Evolutionary conservation across 2,797 vertebrate species (phyloP).

Genomic region (Tenualosa thibaudeaui): DNA sequence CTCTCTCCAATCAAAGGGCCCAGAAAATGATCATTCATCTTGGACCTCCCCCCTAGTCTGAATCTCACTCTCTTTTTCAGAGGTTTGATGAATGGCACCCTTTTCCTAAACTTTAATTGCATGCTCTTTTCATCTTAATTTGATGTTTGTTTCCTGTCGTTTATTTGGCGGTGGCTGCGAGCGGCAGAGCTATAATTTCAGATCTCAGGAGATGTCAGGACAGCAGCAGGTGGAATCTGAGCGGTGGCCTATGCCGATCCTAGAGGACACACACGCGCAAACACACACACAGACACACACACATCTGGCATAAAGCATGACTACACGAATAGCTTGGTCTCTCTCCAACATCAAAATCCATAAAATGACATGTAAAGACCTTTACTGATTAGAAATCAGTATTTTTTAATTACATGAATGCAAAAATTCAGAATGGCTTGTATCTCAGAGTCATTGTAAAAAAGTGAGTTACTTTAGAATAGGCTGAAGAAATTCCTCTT

Average conservation of each 20-base stretch:
- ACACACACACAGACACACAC: background rate
- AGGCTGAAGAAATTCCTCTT: background rate
- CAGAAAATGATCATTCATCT: conserved; percentile 82
- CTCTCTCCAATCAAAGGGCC: conserved; percentile 88
- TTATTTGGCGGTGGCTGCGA: conserved; percentile 63
- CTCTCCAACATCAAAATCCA: background rate
- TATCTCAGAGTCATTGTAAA: background rate
- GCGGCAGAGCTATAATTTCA: conserved; percentile 71
- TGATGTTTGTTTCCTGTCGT: conserved; percentile 81
- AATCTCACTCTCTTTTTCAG: conserved; percentile 48
- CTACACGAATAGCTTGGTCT: background rate
- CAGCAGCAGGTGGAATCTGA: conserved; percentile 71
- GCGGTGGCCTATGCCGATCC: conserved; percentile 42
- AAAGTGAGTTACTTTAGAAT: background rate
- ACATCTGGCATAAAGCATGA: background rate
- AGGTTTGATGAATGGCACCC: conserved; percentile 85
- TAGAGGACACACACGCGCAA: background rate
- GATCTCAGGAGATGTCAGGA: conserved; percentile 70
- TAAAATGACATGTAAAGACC: background rate
- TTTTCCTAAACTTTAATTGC: conserved; percentile 71
- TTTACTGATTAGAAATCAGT: background rate
- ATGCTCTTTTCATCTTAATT: conserved; percentile 77
- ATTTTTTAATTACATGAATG: background rate
- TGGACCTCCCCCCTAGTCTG: conserved; percentile 71
- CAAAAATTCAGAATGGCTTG: background rate